Base-by-base conservation (phyloP, 2,888 invertebrate species). In the Heteromyza rotundicornis region DNA sequence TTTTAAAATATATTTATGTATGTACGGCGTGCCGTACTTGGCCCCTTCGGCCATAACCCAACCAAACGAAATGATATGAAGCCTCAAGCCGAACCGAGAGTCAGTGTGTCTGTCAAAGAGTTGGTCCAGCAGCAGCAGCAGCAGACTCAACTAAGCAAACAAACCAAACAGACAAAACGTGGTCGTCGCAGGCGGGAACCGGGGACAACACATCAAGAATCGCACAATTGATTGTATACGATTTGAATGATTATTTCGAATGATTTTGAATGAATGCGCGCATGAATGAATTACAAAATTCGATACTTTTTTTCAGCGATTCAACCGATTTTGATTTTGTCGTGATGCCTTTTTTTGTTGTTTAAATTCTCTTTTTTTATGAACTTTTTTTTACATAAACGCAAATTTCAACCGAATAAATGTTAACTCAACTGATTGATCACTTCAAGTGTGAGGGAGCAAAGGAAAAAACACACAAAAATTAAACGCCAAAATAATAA, bases 1-100 rank as follows among this genome's bases (percentile, higher is more conserved):
- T 79, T 78, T 78, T 78, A 79, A 78, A 79, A 79, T 79, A 75
- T 78, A 71, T 73, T 68, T 69, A 77, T 49, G 36, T 2, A 53
- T 19, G 50, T 36, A 23, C 36, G n/a, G n/a, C n/a, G n/a, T n/a
- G n/a, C n/a, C n/a, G n/a, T n/a, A n/a, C n/a, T n/a, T n/a, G n/a
- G 53, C 12, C 10, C 27, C 22, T 40, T 51, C 36, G 47, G 49
- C n/a, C 17, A 16, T 22, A 49, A 27, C 16, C n/a, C 58, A n/a
- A 19, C 12, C 35, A 24, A 23, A 8, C 40, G 3, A 7, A 40
- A 7, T 12, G 7, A 17, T 14, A 17, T 5, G 3, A 17, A 20
- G 7, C 19, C 19, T 20, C 20, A 47, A 47, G 40, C 40, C 8
- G n/a, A n/a, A n/a, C n/a, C 10, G n/a, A 3, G 51, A 60, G 64